These are phyloP conservation scores for Alloscopus bannaensis DNA, from an alignment of 2,888 invertebrate species.

Conservation along the genomic window DNA sequence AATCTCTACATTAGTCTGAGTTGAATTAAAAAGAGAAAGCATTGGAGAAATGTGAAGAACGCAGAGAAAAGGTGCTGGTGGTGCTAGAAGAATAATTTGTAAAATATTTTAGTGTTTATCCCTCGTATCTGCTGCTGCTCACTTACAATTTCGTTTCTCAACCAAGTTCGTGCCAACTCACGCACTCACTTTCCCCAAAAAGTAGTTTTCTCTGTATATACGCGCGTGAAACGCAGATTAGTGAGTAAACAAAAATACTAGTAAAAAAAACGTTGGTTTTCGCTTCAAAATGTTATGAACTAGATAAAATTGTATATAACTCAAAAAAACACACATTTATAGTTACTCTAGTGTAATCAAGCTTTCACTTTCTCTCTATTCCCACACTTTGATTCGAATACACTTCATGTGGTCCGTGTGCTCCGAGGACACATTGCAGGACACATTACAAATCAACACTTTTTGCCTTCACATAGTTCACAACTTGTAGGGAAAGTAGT, in stretches of 20 bases:
- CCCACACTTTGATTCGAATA: not conserved
- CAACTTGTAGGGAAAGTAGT: not conserved
- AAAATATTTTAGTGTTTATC: no score
- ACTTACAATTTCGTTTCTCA: no score
- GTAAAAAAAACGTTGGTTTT: not conserved
- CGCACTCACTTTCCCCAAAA: not conserved
- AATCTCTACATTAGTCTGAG: no score
- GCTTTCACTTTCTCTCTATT: no score
- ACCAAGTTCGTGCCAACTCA: conserved; percentile 14
- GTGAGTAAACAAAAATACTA: conserved; percentile 18
- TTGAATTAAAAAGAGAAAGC: no score
- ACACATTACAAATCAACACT: conserved; percentile 34
- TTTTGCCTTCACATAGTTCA: conserved; percentile 41
- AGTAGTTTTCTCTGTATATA: not conserved
- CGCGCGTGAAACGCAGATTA: conserved; percentile 36
- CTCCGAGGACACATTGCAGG: not conserved
- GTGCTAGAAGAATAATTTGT: no score
- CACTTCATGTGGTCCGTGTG: conserved; percentile 3
- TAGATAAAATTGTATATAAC: conserved; percentile 1
- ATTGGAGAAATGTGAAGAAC: no score
- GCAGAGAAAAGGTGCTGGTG: no score
- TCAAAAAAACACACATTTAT: no score
- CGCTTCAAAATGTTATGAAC: not conserved
- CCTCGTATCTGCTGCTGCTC: no score
- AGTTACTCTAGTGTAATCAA: not conserved